Evolutionary conservation across 2,888 invertebrate species (phyloP), one percentile per base, ranked within the genome.

Genomic region (Encarsia formosa): DNA sequence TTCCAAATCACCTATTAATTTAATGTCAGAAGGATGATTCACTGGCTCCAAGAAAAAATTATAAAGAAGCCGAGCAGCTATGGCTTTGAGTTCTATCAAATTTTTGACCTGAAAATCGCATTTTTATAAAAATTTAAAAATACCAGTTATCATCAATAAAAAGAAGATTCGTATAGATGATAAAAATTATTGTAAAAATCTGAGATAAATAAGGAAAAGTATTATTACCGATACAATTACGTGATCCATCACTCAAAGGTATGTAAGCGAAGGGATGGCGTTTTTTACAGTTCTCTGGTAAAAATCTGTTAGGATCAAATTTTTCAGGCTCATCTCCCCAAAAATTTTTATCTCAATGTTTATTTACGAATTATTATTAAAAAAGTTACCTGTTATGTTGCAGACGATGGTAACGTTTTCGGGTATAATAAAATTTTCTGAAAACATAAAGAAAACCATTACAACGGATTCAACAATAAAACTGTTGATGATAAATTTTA

Each of bases 191-290:
- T n/a, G n/a, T n/a, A n/a, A n/a, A n/a, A n/a, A n/a, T n/a, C n/a
- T n/a, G n/a, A n/a, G n/a, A n/a, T n/a, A n/a, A n/a, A n/a, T n/a
- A n/a, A n/a, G n/a, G n/a, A n/a, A n/a, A n/a, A n/a, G n/a, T n/a
- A n/a, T n/a, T n/a, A 15, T 47, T 84, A 83, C 48, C 49, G 11
- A 49, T 34, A 20, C 49, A 49, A 19, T 35, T 49, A 6, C 48
- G 23, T 4, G 48, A 35, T 1, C 48, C 48, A 2, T 40, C 40
- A 11, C 48, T 35, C 15, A 49, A 49, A 13, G 48, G 48, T 34
- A 84, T 75, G 63, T 80, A 84, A 0, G 82, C 77, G 64, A 79
- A 84, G 0, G 81, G 80, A 70, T 84, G 82, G 26, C 83, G 72
- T 29, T 50, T 54, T 26, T 54, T 57, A 9, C 50, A 53, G 32